Percentiles rank a stretch among this genome's conserved stretches.
Evolutionary conservation across 2,797 vertebrate species (phyloP).

Genomic region (Simalia tracyae): DNA sequence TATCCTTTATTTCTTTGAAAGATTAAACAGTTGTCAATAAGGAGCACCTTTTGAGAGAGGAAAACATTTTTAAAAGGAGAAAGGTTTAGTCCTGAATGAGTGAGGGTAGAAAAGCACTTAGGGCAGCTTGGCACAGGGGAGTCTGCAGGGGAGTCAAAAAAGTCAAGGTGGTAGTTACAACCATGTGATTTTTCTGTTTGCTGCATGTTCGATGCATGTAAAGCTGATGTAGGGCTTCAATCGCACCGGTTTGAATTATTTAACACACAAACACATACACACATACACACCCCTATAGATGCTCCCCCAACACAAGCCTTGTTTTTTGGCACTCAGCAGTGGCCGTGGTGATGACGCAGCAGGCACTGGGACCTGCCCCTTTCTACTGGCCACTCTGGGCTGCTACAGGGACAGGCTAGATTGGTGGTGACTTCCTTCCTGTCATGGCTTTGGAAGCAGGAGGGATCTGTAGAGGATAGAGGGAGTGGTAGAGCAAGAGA

Average conservation of each 20-base stretch:
- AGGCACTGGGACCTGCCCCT: not conserved
- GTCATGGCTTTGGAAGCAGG: not conserved
- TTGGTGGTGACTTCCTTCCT: not conserved
- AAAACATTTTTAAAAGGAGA: not conserved
- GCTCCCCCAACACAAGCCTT: not conserved
- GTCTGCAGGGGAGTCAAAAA: not conserved
- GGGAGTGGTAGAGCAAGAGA: not conserved
- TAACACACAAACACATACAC: not conserved
- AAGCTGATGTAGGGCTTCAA: not conserved
- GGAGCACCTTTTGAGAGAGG: not conserved
- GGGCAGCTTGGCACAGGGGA: not conserved
- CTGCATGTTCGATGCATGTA: not conserved
- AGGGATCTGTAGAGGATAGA: not conserved
- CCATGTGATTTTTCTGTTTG: not conserved
- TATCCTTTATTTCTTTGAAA: not conserved
- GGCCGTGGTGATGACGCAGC: not conserved
- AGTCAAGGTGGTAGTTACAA: not conserved
- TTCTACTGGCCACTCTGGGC: not conserved
- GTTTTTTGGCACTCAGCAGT: not conserved
- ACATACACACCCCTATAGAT: not conserved
- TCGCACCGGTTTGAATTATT: not conserved
- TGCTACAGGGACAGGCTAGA: not conserved
- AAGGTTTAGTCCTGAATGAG: not conserved
- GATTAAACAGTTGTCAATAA: not conserved
- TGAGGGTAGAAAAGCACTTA: not conserved